Evolutionary conservation across 2,113 vertebrate species (phyloP).

Genomic region (Vireo altiloquus): DNA sequence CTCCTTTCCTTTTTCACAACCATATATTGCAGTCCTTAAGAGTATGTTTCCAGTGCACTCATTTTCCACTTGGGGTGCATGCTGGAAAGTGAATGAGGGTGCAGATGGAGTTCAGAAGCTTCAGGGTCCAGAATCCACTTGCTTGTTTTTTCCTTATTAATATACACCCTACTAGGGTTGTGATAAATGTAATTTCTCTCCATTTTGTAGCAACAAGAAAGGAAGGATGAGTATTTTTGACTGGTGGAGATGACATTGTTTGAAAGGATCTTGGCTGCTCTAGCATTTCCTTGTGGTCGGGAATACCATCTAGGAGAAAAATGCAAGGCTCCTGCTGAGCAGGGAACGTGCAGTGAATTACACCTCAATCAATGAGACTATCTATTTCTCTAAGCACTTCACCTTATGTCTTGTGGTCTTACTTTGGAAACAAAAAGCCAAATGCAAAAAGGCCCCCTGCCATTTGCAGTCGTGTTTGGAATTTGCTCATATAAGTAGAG

Average conservation of each 20-base stretch:
- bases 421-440: background rate
- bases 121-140: background rate
- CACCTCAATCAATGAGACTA: rapidly evolving
- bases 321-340: background rate
- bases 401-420: background rate
- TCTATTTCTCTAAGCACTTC: background rate
- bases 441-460: background rate
- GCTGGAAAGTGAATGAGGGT: background rate
- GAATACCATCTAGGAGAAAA: background rate
- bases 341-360: background rate
- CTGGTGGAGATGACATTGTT: background rate
- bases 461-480: background rate
- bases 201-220: background rate
- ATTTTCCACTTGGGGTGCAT: background rate
- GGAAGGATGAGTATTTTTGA: background rate
- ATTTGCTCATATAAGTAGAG: background rate
- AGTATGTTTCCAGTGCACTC: background rate
- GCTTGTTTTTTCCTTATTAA: background rate
- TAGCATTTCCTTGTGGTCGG: background rate
- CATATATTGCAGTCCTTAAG: background rate
- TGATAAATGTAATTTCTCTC: background rate
- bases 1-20: background rate
- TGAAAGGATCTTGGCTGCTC: background rate
- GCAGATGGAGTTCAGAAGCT: background rate
- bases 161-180: background rate